Conservation (phyloP, 2,113 vertebrate species). For the Thalassoma bifasciatum region DNA sequence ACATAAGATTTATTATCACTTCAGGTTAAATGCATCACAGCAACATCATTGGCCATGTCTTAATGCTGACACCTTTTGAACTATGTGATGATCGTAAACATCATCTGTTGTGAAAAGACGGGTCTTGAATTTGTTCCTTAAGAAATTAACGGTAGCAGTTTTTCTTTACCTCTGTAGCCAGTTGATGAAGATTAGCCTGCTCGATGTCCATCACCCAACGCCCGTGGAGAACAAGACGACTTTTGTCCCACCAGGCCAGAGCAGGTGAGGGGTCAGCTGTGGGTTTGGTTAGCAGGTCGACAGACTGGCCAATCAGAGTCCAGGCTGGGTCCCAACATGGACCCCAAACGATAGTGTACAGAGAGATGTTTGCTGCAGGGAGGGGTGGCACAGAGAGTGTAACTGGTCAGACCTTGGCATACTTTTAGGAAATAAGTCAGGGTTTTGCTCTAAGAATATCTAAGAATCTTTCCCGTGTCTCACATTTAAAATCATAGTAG, state of each 20-base stretch:
- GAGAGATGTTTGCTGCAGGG: slow-evolving; percentile 90
- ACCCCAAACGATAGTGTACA: slow-evolving; percentile 97
- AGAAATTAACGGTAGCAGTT: background rate
- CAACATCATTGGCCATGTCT: background rate
- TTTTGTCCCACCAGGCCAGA: slow-evolving; percentile 98
- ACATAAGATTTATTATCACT: background rate
- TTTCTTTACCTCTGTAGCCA: slow-evolving; percentile 92
- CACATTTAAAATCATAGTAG: slow-evolving; percentile 96
- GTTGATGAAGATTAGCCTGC: slow-evolving; percentile 95
- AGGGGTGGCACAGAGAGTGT: background rate
- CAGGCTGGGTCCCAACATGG: slow-evolving; percentile 99
- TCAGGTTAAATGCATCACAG: background rate
- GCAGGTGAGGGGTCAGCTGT: slow-evolving; percentile 92
- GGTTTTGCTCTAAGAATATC: background rate
- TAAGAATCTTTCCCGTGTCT: slow-evolving; percentile 49
- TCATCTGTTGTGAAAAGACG: too few species aligned
- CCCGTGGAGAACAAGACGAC: slow-evolving; percentile 92
- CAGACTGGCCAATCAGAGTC: slow-evolving; percentile 94
- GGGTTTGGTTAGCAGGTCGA: slow-evolving; percentile 95
- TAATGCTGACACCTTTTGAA: background rate
- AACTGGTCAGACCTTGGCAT: too few species aligned
- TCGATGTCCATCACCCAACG: slow-evolving; percentile 95
- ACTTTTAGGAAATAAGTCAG: background rate
- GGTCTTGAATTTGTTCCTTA: too few species aligned
- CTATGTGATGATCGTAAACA: background rate